These are phyloP conservation scores for Lacanobia oleracea DNA, from an alignment of 2,888 invertebrate species.

Conservation along the genomic window DNA sequence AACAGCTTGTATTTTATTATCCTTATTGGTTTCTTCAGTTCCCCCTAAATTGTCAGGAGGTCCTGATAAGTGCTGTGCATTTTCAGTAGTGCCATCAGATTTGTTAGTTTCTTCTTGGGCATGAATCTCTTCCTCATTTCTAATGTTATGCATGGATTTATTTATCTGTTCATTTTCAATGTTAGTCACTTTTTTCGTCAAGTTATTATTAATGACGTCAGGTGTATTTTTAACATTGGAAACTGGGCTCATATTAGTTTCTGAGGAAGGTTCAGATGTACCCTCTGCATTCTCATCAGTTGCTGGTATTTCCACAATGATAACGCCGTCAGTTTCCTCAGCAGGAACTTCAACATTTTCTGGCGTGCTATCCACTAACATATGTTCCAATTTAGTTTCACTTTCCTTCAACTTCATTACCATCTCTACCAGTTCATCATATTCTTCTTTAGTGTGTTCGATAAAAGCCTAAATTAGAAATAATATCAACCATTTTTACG, in stretches of 20 bases:
- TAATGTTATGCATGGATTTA: conserved; percentile 78
- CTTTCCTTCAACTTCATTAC: conserved; percentile 93
- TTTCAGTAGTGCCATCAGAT: conserved; percentile 59
- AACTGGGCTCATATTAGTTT: conserved; percentile 67
- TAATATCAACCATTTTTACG: conserved; percentile 67
- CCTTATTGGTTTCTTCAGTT: conserved; percentile 54
- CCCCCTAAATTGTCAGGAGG: conserved; percentile 48
- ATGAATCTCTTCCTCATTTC: conserved; percentile 71
- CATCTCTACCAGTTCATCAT: conserved; percentile 92
- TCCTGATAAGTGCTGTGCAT: conserved; percentile 37
- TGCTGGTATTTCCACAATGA: conserved; percentile 59
- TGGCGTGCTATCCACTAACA: conserved; percentile 84
- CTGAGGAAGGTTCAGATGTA: conserved; percentile 58
- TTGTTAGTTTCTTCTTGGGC: conserved; percentile 64
- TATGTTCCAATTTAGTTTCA: conserved; percentile 91
- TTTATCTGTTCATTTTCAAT: conserved; percentile 88
- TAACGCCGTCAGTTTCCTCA: conserved; percentile 70
- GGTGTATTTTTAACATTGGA: conserved; percentile 73
- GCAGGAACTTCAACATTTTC: conserved; percentile 83
- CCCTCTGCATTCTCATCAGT: conserved; percentile 60
- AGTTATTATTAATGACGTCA: conserved; percentile 77
- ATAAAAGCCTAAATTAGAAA: conserved; percentile 87
- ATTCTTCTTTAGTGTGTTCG: conserved; percentile 89
- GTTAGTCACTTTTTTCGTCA: conserved; percentile 85
- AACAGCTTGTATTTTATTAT: conserved; percentile 63